Base-by-base conservation (phyloP, 2,888 invertebrate genomes). In the Lingula anatina region DNA sequence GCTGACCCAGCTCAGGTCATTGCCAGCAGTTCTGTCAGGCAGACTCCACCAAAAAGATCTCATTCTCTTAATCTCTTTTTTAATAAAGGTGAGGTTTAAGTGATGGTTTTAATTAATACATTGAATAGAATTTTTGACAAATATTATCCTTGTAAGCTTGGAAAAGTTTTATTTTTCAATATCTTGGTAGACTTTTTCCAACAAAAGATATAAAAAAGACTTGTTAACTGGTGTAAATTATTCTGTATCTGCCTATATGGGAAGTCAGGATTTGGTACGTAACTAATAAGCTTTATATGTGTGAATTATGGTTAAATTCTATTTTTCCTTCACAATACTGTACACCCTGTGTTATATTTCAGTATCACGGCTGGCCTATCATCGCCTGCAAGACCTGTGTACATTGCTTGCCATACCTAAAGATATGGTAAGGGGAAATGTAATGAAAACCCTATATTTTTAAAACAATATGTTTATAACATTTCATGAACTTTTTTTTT, bases 391-490 rank as follows among this genome's bases (percentile, higher is more conserved):
- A 44, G 58, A 53, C 31, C 44, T 73, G 35, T 68, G 67, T 54
- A 60, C 54, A 1, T 39, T 55, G 24, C 51, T 73, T 21, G 48
- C 55, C 25, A 53, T 71, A 5, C 51, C 65, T 2, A 61, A 59
- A 46, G 73, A 73, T 47, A 38, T 69, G 57, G 70, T 73, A 53
- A 62, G 69, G n/a, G n/a, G n/a, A n/a, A n/a, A n/a, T n/a, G n/a
- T n/a, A n/a, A n/a, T n/a, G n/a, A n/a, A n/a, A n/a, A n/a, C n/a
- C n/a, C n/a, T n/a, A n/a, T n/a, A n/a, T n/a, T n/a, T n/a, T n/a
- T n/a, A n/a, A n/a, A n/a, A n/a, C n/a, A n/a, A n/a, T n/a, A n/a
- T n/a, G n/a, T n/a, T n/a, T n/a, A n/a, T n/a, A n/a, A n/a, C n/a
- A n/a, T n/a, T n/a, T n/a, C n/a, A n/a, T n/a, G n/a, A n/a, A n/a